Conservation (phyloP, 2,888 invertebrate genomes). For the Metallyticus violacea region DNA sequence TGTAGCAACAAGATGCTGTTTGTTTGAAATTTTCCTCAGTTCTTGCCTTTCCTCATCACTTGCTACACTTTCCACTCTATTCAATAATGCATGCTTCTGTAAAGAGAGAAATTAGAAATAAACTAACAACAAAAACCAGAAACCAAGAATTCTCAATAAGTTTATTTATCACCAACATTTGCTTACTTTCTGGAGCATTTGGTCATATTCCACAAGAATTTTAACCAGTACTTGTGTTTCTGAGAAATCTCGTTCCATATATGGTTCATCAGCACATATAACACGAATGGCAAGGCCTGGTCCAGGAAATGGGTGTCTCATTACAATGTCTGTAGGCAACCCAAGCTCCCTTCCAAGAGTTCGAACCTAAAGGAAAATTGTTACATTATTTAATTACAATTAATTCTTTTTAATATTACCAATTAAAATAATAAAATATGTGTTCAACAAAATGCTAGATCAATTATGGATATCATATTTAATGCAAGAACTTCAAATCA, state of each 20-base stretch:
- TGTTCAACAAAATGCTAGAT: too few species aligned
- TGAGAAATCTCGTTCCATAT: constrained; percentile 89
- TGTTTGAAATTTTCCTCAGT: constrained; percentile 63
- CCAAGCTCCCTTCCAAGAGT: constrained; percentile 86
- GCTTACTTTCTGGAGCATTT: constrained; percentile 73
- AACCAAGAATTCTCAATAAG: not conserved
- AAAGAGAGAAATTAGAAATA: constrained; percentile 29
- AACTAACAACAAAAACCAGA: not conserved
- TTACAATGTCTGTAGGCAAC: constrained; percentile 79
- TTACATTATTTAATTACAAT: not conserved
- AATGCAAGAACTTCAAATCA: too few species aligned
- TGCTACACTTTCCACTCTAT: constrained; percentile 79
- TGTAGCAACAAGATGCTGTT: constrained; percentile 75
- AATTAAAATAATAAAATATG: too few species aligned
- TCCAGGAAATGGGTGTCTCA: constrained; percentile 97
- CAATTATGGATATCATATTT: too few species aligned
- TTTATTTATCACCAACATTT: not conserved
- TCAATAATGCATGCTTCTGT: constrained; percentile 82
- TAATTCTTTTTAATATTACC: too few species aligned
- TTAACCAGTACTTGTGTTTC: constrained; percentile 93
- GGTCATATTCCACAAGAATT: constrained; percentile 90
- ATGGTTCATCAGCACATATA: constrained; percentile 93
- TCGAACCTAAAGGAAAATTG: constrained; percentile 59
- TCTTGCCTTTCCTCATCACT: constrained; percentile 67
- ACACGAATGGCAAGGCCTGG: constrained; percentile 96